These are phyloP conservation scores for Steinernema khuongi DNA, from an alignment of 1,140 invertebrate species.

Conservation along the genomic window DNA sequence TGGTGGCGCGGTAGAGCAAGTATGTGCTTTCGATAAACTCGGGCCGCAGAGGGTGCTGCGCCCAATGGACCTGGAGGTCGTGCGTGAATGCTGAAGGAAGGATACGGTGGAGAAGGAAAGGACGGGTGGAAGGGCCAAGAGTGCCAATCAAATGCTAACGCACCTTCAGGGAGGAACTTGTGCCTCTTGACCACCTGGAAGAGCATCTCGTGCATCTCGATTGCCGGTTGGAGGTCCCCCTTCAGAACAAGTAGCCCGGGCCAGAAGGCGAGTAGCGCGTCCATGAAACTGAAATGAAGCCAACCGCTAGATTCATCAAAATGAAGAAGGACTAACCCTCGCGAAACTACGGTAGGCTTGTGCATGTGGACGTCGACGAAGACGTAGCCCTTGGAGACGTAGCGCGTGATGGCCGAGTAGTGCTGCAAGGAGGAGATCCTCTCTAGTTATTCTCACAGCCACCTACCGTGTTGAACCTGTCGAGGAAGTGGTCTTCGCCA, in stretches of 20 bases:
- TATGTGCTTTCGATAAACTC: conserved; percentile 98
- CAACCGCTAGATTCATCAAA: background rate
- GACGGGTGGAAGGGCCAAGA: too few species aligned
- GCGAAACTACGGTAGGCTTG: conserved; percentile 29
- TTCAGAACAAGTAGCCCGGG: conserved; percentile 81
- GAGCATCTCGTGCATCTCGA: conserved; percentile 77
- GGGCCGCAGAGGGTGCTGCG: conserved; percentile 87
- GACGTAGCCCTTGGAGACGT: conserved; percentile 83
- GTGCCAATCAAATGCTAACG: background rate
- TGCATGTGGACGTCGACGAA: conserved; percentile 98
- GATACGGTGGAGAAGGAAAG: background rate
- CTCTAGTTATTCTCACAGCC: background rate
- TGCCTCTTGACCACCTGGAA: conserved; percentile 68
- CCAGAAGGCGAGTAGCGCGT: conserved; percentile 92
- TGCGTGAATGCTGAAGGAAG: conserved; percentile 73
- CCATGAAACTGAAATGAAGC: conserved; percentile 86
- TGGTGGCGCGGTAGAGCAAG: conserved; percentile 84
- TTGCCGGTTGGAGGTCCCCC: conserved; percentile 88
- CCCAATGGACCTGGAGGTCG: conserved; percentile 93
- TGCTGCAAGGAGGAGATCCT: conserved; percentile 65
- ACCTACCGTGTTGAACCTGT: conserved; percentile 75
- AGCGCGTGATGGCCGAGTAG: conserved; percentile 96
- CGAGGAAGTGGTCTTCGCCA: conserved; percentile 80
- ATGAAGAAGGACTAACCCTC: background rate
- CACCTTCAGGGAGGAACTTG: conserved; percentile 85